These are phyloP conservation scores for Phodopus roborovskii DNA, from an alignment of 2,113 vertebrate genomes.

Conservation along the genomic window DNA sequence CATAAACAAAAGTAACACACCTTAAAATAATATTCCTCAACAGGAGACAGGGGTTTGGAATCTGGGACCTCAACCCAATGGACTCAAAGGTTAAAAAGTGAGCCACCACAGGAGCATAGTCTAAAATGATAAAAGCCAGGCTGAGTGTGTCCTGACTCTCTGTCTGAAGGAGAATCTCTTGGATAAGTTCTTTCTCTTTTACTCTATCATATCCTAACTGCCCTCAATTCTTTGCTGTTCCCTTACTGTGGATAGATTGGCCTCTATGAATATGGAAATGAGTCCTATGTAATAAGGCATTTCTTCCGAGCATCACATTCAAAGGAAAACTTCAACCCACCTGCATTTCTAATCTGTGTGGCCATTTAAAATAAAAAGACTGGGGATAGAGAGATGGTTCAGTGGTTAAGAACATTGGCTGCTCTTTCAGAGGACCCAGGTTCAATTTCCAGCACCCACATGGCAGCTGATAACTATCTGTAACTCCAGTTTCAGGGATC, in stretches of 20 bases:
- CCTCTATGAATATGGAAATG: neutral
- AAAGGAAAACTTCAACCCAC: neutral
- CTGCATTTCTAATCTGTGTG: neutral
- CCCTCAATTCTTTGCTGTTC: neutral
- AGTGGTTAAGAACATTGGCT: no score
- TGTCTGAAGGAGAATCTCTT: neutral
- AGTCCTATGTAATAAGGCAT: neutral
- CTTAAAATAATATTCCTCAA: no score
- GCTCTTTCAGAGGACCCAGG: no score
- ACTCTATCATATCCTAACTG: neutral
- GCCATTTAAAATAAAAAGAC: no score
- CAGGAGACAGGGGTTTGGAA: neutral
- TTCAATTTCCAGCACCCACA: no score
- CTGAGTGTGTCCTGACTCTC: neutral
- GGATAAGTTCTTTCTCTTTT: neutral
- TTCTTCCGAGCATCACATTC: neutral
- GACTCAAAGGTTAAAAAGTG: neutral
- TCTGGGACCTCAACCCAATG: neutral
- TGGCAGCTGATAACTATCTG: neutral
- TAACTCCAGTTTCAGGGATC: no score
- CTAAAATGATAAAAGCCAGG: neutral
- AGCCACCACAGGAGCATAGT: neutral
- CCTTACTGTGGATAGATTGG: neutral
- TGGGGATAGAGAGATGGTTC: no score
- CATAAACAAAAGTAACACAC: no score